These are phyloP conservation scores for Plecturocebus donacophilus DNA, from an alignment of 2,113 vertebrate genomes.

Conservation along the genomic window DNA sequence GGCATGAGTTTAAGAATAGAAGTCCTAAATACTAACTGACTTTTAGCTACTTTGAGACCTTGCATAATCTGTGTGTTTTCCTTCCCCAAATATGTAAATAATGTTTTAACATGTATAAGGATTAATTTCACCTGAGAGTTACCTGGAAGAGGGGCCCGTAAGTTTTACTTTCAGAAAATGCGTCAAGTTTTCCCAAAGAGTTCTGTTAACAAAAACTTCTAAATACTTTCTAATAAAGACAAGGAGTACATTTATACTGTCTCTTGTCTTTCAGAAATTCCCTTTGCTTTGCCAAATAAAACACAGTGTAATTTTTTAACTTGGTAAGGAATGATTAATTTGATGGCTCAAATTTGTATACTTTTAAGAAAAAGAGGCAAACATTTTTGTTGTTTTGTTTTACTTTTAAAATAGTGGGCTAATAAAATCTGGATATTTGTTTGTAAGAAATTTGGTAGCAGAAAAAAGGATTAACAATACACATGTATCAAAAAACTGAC, in stretches of 20 bases:
- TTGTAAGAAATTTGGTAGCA: slow-evolving; percentile 19
- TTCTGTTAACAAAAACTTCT: background rate
- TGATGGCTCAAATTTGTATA: slow-evolving; percentile 4
- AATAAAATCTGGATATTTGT: background rate
- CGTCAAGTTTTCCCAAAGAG: background rate
- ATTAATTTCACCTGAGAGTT: background rate
- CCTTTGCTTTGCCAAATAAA: slow-evolving; percentile 25
- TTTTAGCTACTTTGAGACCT: background rate
- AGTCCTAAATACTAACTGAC: background rate
- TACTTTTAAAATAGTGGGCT: slow-evolving; percentile 16
- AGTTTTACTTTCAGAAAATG: background rate
- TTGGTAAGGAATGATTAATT: slow-evolving; percentile 1
- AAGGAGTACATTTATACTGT: background rate
- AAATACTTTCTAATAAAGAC: slow-evolving; percentile 3
- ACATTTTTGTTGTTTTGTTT: background rate
- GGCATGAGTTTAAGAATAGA: background rate
- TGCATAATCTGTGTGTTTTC: background rate
- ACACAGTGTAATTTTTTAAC: background rate
- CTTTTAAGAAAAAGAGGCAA: slow-evolving; percentile 16
- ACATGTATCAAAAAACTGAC: background rate
- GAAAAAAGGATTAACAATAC: slow-evolving; percentile 10
- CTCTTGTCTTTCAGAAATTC: slow-evolving; percentile 36
- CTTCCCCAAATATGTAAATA: background rate
- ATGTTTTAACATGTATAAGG: background rate
- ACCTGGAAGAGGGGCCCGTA: background rate